These are phyloP conservation scores for Lasiurus borealis DNA, from an alignment of 2,113 vertebrate species.

Conservation along the genomic window DNA sequence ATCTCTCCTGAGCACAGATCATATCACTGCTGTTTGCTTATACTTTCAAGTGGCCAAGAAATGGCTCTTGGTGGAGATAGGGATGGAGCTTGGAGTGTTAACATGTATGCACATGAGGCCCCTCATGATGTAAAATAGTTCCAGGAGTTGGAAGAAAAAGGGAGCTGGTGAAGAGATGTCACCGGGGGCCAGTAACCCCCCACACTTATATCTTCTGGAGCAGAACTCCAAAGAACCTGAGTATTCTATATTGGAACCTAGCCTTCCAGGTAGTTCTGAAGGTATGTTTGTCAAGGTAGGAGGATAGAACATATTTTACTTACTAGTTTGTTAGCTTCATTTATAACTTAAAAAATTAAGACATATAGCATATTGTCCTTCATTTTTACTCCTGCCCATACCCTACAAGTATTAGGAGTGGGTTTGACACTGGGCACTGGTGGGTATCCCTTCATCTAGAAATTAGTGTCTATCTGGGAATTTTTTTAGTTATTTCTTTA, in stretches of 20 bases:
- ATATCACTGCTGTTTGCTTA: neutral
- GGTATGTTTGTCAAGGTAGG: neutral
- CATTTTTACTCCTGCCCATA: neutral
- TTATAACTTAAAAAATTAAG: neutral
- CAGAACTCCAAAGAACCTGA: neutral
- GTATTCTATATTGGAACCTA: neutral
- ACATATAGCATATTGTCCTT: neutral
- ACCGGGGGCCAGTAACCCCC: neutral
- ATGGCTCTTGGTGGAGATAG: neutral
- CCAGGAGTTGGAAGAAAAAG: neutral
- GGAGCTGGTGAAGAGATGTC: neutral
- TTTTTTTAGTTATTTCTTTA: neutral
- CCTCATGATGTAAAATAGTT: neutral
- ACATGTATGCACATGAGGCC: neutral
- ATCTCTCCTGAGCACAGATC: neutral
- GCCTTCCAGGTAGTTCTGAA: neutral
- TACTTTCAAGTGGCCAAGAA: neutral
- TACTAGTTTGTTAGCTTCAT: neutral
- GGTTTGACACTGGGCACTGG: neutral
- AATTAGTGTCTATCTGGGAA: neutral
- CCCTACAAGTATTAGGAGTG: neutral
- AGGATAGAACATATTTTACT: neutral
- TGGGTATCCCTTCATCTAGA: neutral
- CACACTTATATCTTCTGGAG: neutral
- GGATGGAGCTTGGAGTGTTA: neutral